Percentiles rank a stretch among this genome's conserved stretches.
Evolutionary conservation across 1,140 invertebrate genomes (phyloP).

Genomic region (Anoplophora glabripennis): DNA sequence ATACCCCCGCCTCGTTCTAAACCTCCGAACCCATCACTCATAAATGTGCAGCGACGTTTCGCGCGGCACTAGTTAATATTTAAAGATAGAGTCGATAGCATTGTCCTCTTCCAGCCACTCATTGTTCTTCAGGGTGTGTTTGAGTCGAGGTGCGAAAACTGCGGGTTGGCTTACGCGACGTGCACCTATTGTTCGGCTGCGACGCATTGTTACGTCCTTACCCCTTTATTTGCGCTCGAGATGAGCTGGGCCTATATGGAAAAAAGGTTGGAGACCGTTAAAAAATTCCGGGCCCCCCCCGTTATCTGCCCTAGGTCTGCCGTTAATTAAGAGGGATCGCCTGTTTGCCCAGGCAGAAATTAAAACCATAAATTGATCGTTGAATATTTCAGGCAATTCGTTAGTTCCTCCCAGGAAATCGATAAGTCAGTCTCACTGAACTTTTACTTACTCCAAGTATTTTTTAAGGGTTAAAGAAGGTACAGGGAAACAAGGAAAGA

Average conservation of each 20-base stretch:
- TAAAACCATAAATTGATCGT: slow-evolving; percentile 28
- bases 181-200: slow-evolving; percentile 10
- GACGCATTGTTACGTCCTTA: slow-evolving; percentile 17
- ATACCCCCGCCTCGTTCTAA: too few species aligned
- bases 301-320: slow-evolving; percentile 17
- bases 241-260: slow-evolving; percentile 13
- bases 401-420: too few species aligned
- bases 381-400: slow-evolving; percentile 21
- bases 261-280: too few species aligned
- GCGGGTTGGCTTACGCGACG: slow-evolving; percentile 13
- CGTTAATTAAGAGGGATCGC: slow-evolving; percentile 31
- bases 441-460: too few species aligned
- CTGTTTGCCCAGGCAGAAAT: slow-evolving; percentile 15
- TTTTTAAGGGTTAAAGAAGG: too few species aligned
- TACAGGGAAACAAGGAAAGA: too few species aligned
- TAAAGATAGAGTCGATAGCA: slow-evolving; percentile 3
- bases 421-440: too few species aligned
- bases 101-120: slow-evolving; percentile 11
- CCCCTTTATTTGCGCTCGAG: slow-evolving; percentile 22
- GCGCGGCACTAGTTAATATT: too few species aligned
- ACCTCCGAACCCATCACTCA: too few species aligned
- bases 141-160: slow-evolving; percentile 21
- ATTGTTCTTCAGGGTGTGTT: slow-evolving; percentile 1
- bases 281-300: not conserved
- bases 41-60: too few species aligned